Evolutionary conservation across 2,888 invertebrate genomes (phyloP).

Genomic region (Ptilodon capucinus): DNA sequence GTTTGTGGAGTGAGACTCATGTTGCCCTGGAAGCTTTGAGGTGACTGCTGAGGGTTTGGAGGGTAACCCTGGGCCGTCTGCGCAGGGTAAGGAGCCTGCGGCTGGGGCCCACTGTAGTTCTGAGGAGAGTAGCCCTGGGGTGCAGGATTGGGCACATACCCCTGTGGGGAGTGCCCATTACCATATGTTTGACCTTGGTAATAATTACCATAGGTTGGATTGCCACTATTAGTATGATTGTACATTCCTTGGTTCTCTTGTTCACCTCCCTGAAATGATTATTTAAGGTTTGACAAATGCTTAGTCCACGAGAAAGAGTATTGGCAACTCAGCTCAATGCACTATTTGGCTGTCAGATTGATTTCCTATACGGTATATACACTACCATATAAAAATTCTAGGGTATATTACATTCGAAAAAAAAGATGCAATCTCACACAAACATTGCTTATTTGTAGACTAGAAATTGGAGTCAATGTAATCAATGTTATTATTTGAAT

Average conservation of each 20-base stretch:
- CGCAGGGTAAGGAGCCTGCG: slow-evolving; percentile 58
- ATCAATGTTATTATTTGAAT: too few relatives aligned
- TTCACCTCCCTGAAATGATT: slow-evolving; percentile 67
- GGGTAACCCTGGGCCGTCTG: slow-evolving; percentile 67
- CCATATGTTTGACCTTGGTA: slow-evolving; percentile 76
- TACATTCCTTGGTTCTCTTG: slow-evolving; percentile 74
- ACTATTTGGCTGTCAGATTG: too few relatives aligned
- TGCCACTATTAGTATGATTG: slow-evolving; percentile 69
- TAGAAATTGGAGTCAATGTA: too few relatives aligned
- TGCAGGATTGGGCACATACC: slow-evolving; percentile 62
- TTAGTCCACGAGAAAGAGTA: too few relatives aligned
- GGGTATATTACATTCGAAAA: too few relatives aligned
- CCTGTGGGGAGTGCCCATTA: slow-evolving; percentile 75
- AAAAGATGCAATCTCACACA: too few relatives aligned
- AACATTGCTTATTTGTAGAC: too few relatives aligned
- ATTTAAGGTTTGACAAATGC: not conserved
- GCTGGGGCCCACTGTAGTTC: slow-evolving; percentile 60
- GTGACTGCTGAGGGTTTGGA: slow-evolving; percentile 68
- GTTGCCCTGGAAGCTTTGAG: slow-evolving; percentile 69
- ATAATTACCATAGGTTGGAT: slow-evolving; percentile 70
- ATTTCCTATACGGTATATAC: too few relatives aligned
- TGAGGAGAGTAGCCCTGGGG: slow-evolving; percentile 74
- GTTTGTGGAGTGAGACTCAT: slow-evolving; percentile 77
- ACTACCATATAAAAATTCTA: too few relatives aligned
- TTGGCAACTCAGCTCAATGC: too few relatives aligned